Evolutionary conservation across 1,140 invertebrate species (phyloP).

Genomic region (Sinonovacula constricta): DNA sequence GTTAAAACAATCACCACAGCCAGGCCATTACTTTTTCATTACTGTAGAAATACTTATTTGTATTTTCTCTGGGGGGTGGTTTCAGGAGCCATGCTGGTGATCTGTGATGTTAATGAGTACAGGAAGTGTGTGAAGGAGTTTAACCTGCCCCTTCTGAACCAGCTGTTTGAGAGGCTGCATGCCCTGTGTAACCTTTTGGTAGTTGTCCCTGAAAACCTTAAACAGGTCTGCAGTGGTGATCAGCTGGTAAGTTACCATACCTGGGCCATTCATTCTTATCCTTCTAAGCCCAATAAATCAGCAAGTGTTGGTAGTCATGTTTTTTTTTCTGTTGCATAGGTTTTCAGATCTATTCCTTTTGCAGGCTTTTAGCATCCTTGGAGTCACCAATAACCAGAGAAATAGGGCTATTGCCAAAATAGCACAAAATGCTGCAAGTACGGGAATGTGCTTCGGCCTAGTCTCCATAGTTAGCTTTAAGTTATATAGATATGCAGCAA

Average conservation of each 20-base stretch:
- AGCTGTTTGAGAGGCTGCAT: conserved; percentile 96
- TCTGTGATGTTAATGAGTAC: conserved; percentile 98
- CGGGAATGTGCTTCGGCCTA: too few relatives aligned
- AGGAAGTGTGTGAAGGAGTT: conserved; percentile 88
- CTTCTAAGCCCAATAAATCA: neutral
- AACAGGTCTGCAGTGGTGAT: conserved; percentile 96
- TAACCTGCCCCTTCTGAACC: conserved; percentile 87
- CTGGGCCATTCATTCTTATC: too few relatives aligned
- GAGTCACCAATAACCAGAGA: neutral
- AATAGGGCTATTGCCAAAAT: neutral
- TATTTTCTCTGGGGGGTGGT: neutral
- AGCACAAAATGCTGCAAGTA: too few relatives aligned
- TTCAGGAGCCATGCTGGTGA: conserved; percentile 95
- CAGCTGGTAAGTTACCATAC: conserved; percentile 86
- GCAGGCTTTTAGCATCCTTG: neutral
- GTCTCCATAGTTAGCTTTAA: too few relatives aligned
- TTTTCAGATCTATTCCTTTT: neutral
- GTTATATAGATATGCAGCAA: too few relatives aligned
- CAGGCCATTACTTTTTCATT: too few relatives aligned
- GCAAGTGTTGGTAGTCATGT: too few relatives aligned
- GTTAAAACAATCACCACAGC: too few relatives aligned
- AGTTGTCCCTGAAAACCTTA: conserved; percentile 97
- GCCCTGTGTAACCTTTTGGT: conserved; percentile 96
- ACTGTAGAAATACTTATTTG: too few relatives aligned
- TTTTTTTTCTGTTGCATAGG: neutral